Base-by-base conservation (phyloP, 2,888 invertebrate genomes). In the Sarcophaga variegata region DNA sequence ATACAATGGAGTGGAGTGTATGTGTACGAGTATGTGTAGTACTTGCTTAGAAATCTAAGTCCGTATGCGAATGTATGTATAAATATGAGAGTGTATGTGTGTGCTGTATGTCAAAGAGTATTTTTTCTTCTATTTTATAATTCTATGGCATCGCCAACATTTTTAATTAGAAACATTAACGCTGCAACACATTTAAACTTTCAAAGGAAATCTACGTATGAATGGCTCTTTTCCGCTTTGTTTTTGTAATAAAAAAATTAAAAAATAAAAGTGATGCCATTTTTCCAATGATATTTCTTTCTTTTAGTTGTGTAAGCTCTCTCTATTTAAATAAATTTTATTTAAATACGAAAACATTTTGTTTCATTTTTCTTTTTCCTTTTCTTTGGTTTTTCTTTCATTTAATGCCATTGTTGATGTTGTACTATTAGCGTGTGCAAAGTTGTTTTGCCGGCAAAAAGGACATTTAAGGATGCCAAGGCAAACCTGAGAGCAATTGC, bases 381-480 rank as follows among this genome's bases (percentile, higher is more conserved):
- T 54, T 20, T 54, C 54, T 0, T 54, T 54, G 4, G 4, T 12
- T 54, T 54, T 54, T 17, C 54, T 1, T 54, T 17, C 14, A 2
- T 37, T 37, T 37, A 37, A 37, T 37, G 37, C 8, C 37, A 37
- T 8, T 37, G 37, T 8, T 37, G 37, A 8, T 37, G 37, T 8
- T 37, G 37, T 37, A 22, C 20, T 27, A 4, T 27, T 10, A 54
- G 17, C 63, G 71, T 70, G 17, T 63, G 11, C 12, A 71, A 71
- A 71, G 22, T 22, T 54, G 63, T 75, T 60, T 59, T 80, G 59
- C 60, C 63, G 37, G 25, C 69, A 59, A 70, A 82, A 72, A 60
- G 82, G 45, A 80, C 66, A 71, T 67, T 25, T 62, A 83, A 74
- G 70, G 49, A 86, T 81, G 77, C 78, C 87, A 87, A 87, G 87